Evolutionary conservation across 2,888 invertebrate species (phyloP), one percentile per base, ranked within the genome.

Genomic region (Rhingia rostrata): DNA sequence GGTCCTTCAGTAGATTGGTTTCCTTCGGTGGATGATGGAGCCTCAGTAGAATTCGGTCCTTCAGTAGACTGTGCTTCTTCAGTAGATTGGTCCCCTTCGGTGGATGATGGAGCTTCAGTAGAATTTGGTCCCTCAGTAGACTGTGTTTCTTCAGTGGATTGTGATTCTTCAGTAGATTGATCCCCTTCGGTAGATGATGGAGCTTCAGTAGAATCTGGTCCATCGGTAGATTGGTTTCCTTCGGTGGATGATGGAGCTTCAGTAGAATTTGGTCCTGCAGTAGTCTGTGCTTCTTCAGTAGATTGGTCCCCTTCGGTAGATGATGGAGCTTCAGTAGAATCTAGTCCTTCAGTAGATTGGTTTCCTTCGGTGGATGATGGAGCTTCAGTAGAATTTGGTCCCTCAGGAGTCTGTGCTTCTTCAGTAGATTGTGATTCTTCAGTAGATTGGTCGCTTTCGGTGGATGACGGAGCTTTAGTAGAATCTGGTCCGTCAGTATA

Each of bases 101-200:
- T 39, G 22, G 22, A 10, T 10, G 6, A 6, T 41, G 10, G 10
- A 41, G 7, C 10, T 6, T 41, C 41, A 22, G 63, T 30, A 22
- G 51, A 12, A 14, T 32, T 0, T 0, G 9, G 5, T n/a, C 7
- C 35, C 14, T 35, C 37, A 0, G 63, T 49, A 32, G 37, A 32
- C 2, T 33, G 32, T 12, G 41, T 6, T 56, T 49, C 79, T 33
- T 51, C 58, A 7, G 81, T 79, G 22, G 66, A 63, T 12, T 56
- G 14, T 22, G 22, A 22, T 22, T 22, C 22, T 22, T 22, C 22
- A 22, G 22, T 5, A 30, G 22, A 10, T 30, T 39, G 30, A 6
- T 14, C n/a, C n/a, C 5, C 4, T 4, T 32, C 47, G 14, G 49
- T 6, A 3, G 51, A 12, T 32, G 49, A 37, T 30, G 37, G 30